Conservation (phyloP, 2,888 invertebrate genomes). For the Quadroppia sp. region DNA sequence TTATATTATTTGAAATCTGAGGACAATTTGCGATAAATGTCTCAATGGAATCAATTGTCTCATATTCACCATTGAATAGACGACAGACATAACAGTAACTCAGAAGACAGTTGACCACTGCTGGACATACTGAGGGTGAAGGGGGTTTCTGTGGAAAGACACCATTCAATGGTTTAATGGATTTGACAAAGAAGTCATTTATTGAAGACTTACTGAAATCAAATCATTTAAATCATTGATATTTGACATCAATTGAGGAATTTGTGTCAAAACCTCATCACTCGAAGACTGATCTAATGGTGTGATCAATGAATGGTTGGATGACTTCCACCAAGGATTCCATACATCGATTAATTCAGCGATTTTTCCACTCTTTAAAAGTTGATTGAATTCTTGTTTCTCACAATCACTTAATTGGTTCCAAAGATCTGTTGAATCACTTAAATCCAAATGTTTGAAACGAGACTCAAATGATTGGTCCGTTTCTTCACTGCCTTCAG, state of each 20-base stretch:
- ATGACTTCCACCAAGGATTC: constrained; percentile 25
- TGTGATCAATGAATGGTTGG: not conserved
- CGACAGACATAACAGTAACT: constrained; percentile 41
- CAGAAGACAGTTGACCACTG: constrained; percentile 26
- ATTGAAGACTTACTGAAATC: constrained; percentile 1
- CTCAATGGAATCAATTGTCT: constrained; percentile 6
- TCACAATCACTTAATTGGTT: constrained; percentile 21
- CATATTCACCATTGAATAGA: constrained; percentile 40
- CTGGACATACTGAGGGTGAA: constrained; percentile 31
- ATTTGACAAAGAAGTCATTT: not conserved
- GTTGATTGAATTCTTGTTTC: constrained; percentile 1
- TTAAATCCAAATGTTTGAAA: not conserved
- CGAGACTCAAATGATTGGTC: not conserved
- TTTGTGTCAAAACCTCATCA: not conserved
- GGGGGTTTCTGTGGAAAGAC: constrained; percentile 19
- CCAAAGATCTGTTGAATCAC: not conserved
- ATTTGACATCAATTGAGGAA: constrained; percentile 12
- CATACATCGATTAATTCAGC: constrained; percentile 2
- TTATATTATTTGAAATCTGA: constrained; percentile 18
- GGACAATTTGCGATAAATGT: constrained; percentile 4
- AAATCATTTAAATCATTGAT: constrained; percentile 15
- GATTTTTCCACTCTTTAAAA: constrained; percentile 20
- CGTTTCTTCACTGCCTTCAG: not conserved
- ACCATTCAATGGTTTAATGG: not conserved
- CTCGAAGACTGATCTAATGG: not conserved